These are phyloP conservation scores for Oryzias dopingdopingensis DNA, from an alignment of 2,797 vertebrate genomes.

Conservation along the genomic window DNA sequence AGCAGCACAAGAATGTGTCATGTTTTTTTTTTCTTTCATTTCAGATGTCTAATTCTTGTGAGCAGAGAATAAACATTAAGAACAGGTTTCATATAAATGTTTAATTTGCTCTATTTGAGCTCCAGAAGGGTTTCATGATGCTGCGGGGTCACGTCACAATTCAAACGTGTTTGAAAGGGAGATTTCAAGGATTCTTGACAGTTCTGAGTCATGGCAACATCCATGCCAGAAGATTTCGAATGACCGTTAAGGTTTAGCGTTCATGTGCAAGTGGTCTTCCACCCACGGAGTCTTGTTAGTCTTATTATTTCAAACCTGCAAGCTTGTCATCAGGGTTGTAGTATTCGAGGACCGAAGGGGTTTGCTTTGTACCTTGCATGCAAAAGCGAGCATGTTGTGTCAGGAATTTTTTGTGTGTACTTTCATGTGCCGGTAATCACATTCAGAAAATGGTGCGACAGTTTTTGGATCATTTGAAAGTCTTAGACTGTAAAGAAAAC, in stretches of 20 bases:
- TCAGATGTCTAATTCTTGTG: neutral
- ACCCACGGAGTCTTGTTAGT: constrained; percentile 1
- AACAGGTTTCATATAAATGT: neutral
- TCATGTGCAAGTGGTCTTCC: neutral
- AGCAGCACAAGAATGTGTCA: constrained; percentile 16
- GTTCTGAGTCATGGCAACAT: neutral
- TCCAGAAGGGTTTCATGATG: neutral
- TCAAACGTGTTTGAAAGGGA: neutral
- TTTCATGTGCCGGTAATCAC: neutral
- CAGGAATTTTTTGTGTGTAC: constrained; percentile 19
- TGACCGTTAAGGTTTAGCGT: neutral
- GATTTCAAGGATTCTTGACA: neutral
- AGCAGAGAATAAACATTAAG: too few relatives aligned
- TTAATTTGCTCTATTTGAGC: neutral
- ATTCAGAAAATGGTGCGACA: neutral
- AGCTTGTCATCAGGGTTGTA: neutral
- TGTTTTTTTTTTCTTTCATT: constrained; percentile 1
- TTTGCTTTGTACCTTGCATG: constrained; percentile 51
- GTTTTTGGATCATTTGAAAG: neutral
- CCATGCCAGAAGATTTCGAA: neutral
- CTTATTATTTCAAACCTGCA: neutral
- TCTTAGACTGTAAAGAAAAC: neutral
- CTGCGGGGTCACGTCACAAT: neutral
- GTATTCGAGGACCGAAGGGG: constrained; percentile 3
- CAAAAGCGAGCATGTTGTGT: constrained; percentile 38